These are phyloP conservation scores for Ethmia dodecea DNA, from an alignment of 2,888 invertebrate genomes.

Conservation along the genomic window DNA sequence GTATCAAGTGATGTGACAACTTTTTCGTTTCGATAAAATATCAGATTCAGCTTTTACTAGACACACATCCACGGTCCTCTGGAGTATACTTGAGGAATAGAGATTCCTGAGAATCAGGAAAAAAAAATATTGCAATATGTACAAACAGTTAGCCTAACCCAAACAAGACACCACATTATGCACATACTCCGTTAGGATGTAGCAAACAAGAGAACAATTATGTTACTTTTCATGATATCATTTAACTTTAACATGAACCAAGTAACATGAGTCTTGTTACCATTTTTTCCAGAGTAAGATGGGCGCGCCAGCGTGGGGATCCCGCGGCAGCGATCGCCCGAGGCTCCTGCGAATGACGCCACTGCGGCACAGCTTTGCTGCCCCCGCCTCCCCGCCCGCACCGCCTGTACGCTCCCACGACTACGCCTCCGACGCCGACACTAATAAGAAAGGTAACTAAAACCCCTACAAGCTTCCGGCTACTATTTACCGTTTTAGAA, in stretches of 20 bases:
- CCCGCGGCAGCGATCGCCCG: constrained; percentile 71
- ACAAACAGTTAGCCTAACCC: no score
- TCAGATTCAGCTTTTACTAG: no score
- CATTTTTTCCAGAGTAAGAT: constrained; percentile 34
- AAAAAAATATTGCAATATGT: no score
- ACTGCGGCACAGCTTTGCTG: constrained; percentile 76
- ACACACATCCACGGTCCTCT: no score
- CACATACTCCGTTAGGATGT: no score
- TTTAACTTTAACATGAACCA: not conserved
- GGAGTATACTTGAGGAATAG: no score
- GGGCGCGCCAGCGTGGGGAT: constrained; percentile 71
- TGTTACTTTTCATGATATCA: not conserved
- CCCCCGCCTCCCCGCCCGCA: constrained; percentile 65
- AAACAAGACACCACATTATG: no score
- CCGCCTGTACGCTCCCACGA: constrained; percentile 58
- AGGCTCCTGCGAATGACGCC: constrained; percentile 78
- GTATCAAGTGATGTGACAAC: no score
- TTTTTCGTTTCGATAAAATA: no score
- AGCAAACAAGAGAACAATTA: no score
- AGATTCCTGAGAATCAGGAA: no score
- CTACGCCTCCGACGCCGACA: constrained; percentile 79
- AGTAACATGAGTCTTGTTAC: no score
- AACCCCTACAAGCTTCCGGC: constrained; percentile 6
- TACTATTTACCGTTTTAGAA: constrained; percentile 1
- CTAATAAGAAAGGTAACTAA: constrained; percentile 74